Percentiles rank a stretch among this genome's conserved stretches.
phyloP scores from a whole-genome alignment of 1,140 invertebrate genomes.

The Antheraea mylitta region DNA sequence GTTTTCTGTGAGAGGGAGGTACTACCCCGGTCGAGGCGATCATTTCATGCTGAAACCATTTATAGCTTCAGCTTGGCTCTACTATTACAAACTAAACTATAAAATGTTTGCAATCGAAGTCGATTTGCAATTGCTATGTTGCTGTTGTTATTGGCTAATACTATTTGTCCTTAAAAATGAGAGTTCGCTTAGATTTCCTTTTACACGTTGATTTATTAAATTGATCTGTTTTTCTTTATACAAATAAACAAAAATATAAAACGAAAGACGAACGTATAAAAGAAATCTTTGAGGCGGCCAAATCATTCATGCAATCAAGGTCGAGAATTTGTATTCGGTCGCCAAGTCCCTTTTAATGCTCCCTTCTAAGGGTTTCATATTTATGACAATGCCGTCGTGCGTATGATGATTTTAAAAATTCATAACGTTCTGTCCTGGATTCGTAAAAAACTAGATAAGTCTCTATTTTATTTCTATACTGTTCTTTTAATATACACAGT shows the following conservation, averaged over 20 bases:
- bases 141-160: too few relatives aligned
- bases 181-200: neutral
- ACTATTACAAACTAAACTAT: too few relatives aligned
- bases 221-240: neutral
- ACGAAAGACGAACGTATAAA: neutral
- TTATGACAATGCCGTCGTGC: conserved; percentile 1
- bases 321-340: neutral
- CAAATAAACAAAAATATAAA: neutral
- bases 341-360: conserved; percentile 5
- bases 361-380: conserved; percentile 6
- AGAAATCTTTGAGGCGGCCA: neutral
- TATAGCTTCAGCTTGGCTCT: too few relatives aligned
- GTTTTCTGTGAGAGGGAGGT: too few relatives aligned
- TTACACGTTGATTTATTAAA: neutral
- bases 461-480: neutral
- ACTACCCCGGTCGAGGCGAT: too few relatives aligned
- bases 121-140: too few relatives aligned
- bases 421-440: conserved; percentile 3
- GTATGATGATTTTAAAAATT: conserved; percentile 12
- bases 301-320: conserved; percentile 1
- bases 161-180: neutral
- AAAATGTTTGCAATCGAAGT: too few relatives aligned
- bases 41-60: too few relatives aligned
- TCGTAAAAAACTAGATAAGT: neutral
- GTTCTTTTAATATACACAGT: too few relatives aligned